phyloP scores from a whole-genome alignment of 2,113 vertebrate genomes.

The Rhinolophus sinicus region DNA sequence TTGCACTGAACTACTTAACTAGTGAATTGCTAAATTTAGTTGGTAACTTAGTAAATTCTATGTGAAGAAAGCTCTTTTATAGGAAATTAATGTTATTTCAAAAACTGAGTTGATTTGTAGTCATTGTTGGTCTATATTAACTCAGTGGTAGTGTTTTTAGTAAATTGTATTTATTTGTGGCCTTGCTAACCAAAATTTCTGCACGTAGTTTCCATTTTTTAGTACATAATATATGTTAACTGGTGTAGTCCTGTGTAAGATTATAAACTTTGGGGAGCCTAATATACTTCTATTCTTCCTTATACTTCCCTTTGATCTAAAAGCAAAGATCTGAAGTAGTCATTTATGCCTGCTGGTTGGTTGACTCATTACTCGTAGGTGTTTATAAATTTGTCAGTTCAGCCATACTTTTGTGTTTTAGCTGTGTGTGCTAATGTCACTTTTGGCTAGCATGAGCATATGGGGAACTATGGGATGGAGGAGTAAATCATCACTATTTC shows the following conservation, averaged over 20 bases:
- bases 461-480: not conserved
- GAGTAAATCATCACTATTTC: not conserved
- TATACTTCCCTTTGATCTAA: not conserved
- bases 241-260: not conserved
- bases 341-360: not conserved
- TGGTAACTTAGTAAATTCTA: not conserved
- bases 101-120: slow-evolving; percentile 11
- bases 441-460: not conserved
- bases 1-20: not conserved
- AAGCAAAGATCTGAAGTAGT: not conserved
- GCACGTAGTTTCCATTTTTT: not conserved
- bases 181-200: not conserved
- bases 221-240: not conserved
- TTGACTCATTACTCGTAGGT: not conserved
- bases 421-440: not conserved
- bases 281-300: not conserved
- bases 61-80: not conserved
- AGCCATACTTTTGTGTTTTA: not conserved
- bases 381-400: slow-evolving; percentile 23
- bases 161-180: not conserved
- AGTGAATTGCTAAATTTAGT: not conserved
- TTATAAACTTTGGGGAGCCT: not conserved
- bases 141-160: not conserved
- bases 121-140: not conserved
- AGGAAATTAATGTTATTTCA: not conserved